phyloP scores from a whole-genome alignment of 2,888 invertebrate species.

The Ptycholaimellus sp. region DNA sequence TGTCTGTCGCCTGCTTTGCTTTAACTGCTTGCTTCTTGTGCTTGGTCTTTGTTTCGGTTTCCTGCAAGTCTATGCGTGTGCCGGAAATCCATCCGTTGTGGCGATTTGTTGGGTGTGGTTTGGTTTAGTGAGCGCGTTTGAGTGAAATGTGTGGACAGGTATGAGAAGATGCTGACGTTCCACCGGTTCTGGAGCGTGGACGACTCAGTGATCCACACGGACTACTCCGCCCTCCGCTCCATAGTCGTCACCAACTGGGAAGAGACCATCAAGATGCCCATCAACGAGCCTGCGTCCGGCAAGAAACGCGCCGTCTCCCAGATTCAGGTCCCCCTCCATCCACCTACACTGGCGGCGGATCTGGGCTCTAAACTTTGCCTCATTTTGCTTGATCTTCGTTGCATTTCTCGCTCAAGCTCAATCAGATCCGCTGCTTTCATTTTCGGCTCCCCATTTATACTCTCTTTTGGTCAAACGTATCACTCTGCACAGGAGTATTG shows the following conservation, averaged over 20 bases:
- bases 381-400: not conserved
- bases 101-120: too few species aligned
- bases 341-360: not conserved
- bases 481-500: slow-evolving; percentile 50
- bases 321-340: slow-evolving; percentile 40
- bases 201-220: slow-evolving; percentile 75
- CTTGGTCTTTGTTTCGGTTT: too few species aligned
- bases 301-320: slow-evolving; percentile 62
- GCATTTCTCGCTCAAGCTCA: too few species aligned
- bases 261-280: slow-evolving; percentile 80
- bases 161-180: slow-evolving; percentile 38
- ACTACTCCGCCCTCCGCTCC: slow-evolving; percentile 83
- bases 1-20: too few species aligned
- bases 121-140: too few species aligned
- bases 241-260: slow-evolving; percentile 92
- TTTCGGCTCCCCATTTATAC: not conserved
- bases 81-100: too few species aligned
- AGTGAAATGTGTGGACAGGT: slow-evolving; percentile 33
- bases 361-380: not conserved
- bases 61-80: too few species aligned
- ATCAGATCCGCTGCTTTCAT: too few species aligned
- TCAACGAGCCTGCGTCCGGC: slow-evolving; percentile 84
- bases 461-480: too few species aligned
- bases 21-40: too few species aligned
- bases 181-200: slow-evolving; percentile 65